Base-by-base conservation (phyloP, 23 tunicate genomes). In the Diplosoma virens region DNA sequence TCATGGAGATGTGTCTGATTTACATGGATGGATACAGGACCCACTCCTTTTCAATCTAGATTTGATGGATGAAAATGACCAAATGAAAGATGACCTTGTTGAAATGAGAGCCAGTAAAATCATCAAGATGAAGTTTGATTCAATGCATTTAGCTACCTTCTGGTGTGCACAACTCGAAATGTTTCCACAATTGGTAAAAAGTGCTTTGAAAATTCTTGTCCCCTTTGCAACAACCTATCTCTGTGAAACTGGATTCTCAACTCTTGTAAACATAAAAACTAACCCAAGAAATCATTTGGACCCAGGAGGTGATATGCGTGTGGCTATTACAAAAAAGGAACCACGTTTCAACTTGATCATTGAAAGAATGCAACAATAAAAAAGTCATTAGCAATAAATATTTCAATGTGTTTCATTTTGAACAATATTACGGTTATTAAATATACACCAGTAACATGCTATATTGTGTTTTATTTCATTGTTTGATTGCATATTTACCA, bases 11-110 rank as follows among this genome's bases (percentile, higher is more conserved):
- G 70, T 25, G 34, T 63, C 9, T 28, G 36, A 27, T 63, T 63
- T 35, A 27, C 70, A 63, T 28, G 36, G 70, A 63, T 63, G 70
- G 35, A 63, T 63, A n/a, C 70, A 63, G 36, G 35, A 63, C 70
- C 70, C 36, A 63, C 29, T 63, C 36, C 34, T 63, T 63, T 63
- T 63, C 35, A 63, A 30, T 30, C 36, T 63, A 63, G 36, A 63
- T 63, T 16, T 63, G 34, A 63, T 63, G 33, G 70, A 63, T 63
- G 70, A 63, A 27, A 63, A 63, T 27, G 70, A 63, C 70, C 70
- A 29, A 63, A 63, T 29, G 70, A 63, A 63, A 63, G 35, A 63
- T 30, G 70, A 63, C 20, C 36, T 63, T 63, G 36, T 63, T 63
- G 35, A 63, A 30, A 63, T 63, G 70, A 63, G 36, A 56, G 63